A percentile compares a stretch with the other conserved stretches of the same genome.
Conservation (phyloP, 2,113 vertebrate genomes). For the Corapipo altera region DNA sequence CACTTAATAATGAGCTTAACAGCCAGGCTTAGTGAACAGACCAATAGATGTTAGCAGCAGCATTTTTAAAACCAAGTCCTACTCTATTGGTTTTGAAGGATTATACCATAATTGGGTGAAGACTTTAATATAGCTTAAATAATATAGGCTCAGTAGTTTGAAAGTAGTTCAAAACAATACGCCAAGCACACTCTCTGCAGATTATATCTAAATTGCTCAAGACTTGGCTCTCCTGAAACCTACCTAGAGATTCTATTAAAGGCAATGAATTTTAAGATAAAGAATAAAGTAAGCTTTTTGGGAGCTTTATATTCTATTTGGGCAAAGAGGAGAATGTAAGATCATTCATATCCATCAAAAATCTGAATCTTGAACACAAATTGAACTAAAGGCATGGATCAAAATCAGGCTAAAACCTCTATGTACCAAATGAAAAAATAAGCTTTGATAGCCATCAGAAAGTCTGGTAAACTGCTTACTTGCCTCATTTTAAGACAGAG, state of each 20-base stretch:
- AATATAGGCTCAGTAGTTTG: background rate
- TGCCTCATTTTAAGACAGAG: background rate
- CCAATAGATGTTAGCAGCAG: background rate
- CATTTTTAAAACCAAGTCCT: background rate
- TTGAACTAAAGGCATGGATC: background rate
- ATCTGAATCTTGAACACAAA: background rate
- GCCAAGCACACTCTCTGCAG: background rate
- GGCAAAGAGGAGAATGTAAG: background rate
- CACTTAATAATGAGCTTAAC: background rate
- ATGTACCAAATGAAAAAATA: background rate
- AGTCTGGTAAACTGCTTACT: background rate
- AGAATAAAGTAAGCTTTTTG: background rate
- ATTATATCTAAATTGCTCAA: conserved; percentile 30
- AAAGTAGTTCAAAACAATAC: conserved; percentile 10
- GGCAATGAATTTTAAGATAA: background rate
- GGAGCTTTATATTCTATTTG: background rate
- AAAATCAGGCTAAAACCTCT: background rate
- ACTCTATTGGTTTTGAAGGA: background rate
- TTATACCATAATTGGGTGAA: background rate
- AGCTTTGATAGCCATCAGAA: background rate
- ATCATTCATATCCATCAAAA: background rate
- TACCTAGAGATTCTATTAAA: background rate
- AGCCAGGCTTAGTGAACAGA: background rate
- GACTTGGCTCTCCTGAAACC: background rate
- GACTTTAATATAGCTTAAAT: background rate